A percentile compares a stretch with the other conserved stretches of the same genome.
Conservation (phyloP, 1,140 invertebrate genomes). For the Lineus longissimus region DNA sequence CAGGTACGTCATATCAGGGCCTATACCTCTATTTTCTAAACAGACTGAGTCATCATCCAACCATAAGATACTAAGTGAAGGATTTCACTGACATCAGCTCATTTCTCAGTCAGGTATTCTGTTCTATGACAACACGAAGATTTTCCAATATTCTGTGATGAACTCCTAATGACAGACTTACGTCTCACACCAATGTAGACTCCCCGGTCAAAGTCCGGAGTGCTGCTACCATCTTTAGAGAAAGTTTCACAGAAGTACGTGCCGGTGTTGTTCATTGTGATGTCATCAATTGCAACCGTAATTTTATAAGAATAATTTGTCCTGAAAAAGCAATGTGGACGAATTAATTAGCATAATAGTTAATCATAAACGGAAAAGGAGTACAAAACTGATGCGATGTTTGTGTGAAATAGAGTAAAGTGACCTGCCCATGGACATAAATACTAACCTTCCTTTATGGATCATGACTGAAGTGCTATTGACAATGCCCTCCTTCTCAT, state of each 20-base stretch:
- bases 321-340: constrained; percentile 1
- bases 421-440: background rate
- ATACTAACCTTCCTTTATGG: background rate
- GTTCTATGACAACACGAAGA: too few relatives aligned
- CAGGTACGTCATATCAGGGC: background rate
- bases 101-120: too few relatives aligned
- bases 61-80: background rate
- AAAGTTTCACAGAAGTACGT: constrained; percentile 4
- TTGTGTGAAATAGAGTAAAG: background rate
- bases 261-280: background rate
- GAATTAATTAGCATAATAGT: background rate
- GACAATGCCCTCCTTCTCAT: background rate
- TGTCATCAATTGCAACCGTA: background rate
- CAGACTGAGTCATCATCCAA: background rate
- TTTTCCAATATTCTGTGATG: too few relatives aligned
- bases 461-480: background rate
- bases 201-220: background rate
- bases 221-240: background rate
- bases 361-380: background rate
- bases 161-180: too few relatives aligned
- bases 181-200: background rate
- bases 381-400: background rate
- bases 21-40: background rate
- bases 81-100: background rate
- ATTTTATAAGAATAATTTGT: background rate